A percentile compares a stretch with the other conserved stretches of the same genome.
These are phyloP conservation scores for Holacanthella duospinosa DNA, from an alignment of 2,888 invertebrate species.

Conservation along the genomic window DNA sequence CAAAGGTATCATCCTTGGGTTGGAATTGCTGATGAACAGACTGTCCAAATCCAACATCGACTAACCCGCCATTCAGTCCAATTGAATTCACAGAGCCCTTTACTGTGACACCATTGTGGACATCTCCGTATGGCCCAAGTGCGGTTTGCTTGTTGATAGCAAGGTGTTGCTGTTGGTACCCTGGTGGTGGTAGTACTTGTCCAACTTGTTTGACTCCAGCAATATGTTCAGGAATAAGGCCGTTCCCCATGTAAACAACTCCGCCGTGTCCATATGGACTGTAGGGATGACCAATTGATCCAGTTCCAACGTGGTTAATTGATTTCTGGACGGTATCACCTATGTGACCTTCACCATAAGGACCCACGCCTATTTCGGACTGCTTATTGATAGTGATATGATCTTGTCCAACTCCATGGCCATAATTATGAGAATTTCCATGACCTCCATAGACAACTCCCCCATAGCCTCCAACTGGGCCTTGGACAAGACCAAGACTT, in stretches of 20 bases:
- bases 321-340: constrained; percentile 6
- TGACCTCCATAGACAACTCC: constrained; percentile 9
- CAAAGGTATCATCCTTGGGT: too few relatives aligned
- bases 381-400: constrained; percentile 3
- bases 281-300: neutral
- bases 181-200: neutral
- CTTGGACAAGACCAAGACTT: neutral
- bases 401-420: neutral
- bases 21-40: neutral
- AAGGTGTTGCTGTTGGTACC: neutral
- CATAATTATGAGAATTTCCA: neutral
- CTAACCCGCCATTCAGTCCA: neutral
- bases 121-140: constrained; percentile 1
- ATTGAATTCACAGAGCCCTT: neutral
- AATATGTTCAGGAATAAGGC: neutral
- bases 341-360: neutral
- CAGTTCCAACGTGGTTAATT: neutral
- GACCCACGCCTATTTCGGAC: constrained; percentile 5
- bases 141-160: neutral
- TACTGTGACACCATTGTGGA: neutral
- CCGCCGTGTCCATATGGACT: constrained; percentile 2
- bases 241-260: constrained; percentile 1
- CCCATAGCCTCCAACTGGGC: neutral
- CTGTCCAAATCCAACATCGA: neutral
- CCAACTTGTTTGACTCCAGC: neutral